Base-by-base conservation (phyloP, 2,888 invertebrate genomes). In the Volucella inflata region DNA sequence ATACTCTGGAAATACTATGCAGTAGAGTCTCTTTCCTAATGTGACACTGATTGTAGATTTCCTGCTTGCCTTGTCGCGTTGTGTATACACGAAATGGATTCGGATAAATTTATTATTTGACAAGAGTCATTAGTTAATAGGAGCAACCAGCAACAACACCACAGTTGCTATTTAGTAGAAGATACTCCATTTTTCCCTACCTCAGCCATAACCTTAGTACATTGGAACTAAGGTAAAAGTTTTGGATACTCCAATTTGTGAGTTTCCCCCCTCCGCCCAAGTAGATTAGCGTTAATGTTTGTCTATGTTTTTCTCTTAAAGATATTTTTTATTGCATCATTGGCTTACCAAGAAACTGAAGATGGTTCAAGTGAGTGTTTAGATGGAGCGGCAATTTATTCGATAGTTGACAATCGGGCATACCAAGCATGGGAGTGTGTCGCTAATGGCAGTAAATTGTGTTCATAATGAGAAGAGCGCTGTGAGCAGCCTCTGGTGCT, bases 101-200 rank as follows among this genome's bases (percentile, higher is more conserved):
- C 76, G 51, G 81, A 60, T 85, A 62, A 77, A 85, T 85, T 85
- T 85, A 85, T 85, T 85, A 81, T 85, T 85, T 85, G 85, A 85
- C 85, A 85, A 85, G 76, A 85, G 85, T 81, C 85, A 85, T 85
- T 85, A 85, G 85, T 85, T 85, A 85, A 85, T 85, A 85, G 76
- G 81, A 85, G 85, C 81, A 80, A 65, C 64, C 74, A 78, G 59
- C 62, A 68, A 74, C 70, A 75, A 59, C 75, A 68, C 71, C 76
- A 60, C 85, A 80, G 84, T 85, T 75, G 85, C 85, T 77, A 70
- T 77, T 65, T 76, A 77, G 62, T 72, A 75, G 65, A 67, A 60
- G 75, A 2, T 40, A 65, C 70, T 71, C 53, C 70, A 79, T 30
- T 84, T 68, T 85, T 70, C 62, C 75, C 68, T 44, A 72, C 57